Evolutionary conservation across 64 coral and sea anemone species (phyloP), one percentile per base, ranked within the genome.

Genomic region (Porites australiensis): DNA sequence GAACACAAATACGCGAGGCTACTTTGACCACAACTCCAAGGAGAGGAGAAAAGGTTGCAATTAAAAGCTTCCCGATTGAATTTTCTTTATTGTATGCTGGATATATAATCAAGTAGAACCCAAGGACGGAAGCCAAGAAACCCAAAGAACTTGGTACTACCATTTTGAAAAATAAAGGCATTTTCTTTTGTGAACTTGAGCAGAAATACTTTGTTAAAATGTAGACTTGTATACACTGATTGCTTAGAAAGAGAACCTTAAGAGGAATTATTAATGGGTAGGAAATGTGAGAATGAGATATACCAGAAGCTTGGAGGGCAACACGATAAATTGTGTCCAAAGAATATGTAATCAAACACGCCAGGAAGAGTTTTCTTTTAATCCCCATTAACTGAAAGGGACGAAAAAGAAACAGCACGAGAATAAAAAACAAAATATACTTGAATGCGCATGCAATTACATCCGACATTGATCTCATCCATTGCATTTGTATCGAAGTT

Each of bases 1-100:
- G 57, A 16, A 60, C 77, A 14, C 2, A 62, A 80, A 80, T 80
- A 27, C 77, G 53, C 12, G 77, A 80, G 21, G 44, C 61, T 13
- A 55, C 21, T 44, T 80, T 80, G 4, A 80, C 18, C 12, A 60
- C 22, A 19, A 80, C 22, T 44, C 57, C 77, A 44, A 59, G 13
- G 50, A 80, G 77, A 80, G 77, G 77, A 44, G 53, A 13, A 12
- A 80, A 80, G 11, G 61, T 0, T 62, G 77, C 77, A 2, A 80
- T 80, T 5, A 80, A 43, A 4, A 80, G 77, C 61, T 80, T 80
- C 8, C 22, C 77, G 3, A 43, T 9, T 5, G 3, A 4, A 44
- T 46, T 48, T 48, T 74, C 10, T 45, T 74, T 74, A 7, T 47
- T 46, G 45, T 74, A 74, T 57, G 54, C 54, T 57, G 54, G 54